Percentiles rank a stretch among this genome's conserved stretches.
Evolutionary conservation across 2,797 vertebrate genomes (phyloP).

Genomic region (Carcharodon carcharias): DNA sequence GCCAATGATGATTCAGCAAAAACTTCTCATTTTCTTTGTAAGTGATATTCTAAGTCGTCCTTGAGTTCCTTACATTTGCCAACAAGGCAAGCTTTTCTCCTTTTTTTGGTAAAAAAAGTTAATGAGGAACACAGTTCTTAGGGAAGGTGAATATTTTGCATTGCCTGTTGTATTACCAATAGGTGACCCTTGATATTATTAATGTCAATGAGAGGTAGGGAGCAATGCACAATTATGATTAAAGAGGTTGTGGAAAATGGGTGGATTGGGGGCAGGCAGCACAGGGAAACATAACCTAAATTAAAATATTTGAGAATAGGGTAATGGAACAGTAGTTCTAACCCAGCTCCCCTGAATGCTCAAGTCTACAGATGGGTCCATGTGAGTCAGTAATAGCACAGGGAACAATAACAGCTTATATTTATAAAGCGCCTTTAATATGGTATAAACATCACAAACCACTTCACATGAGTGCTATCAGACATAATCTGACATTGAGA

Average conservation of each 20-base stretch:
- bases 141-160: not conserved
- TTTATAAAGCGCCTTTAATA: not conserved
- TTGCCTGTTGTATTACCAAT: not conserved
- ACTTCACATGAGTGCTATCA: not conserved
- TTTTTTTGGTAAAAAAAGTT: not conserved
- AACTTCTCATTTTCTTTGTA: not conserved
- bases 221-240: not conserved
- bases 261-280: not conserved
- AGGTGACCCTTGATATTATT: not conserved
- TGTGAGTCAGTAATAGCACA: too few species aligned
- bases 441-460: not conserved
- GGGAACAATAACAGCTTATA: not conserved
- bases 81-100: not conserved
- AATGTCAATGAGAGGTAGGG: not conserved
- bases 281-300: not conserved
- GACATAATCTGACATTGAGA: not conserved
- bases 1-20: not conserved
- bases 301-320: too few species aligned
- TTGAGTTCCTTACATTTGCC: not conserved
- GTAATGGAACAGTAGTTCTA: not conserved
- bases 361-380: not conserved
- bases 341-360: not conserved
- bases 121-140: not conserved
- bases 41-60: slow-evolving; percentile 12
- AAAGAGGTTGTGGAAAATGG: not conserved